Base-by-base conservation (phyloP, 2,113 vertebrate genomes). In the Spilogale gracilis region DNA sequence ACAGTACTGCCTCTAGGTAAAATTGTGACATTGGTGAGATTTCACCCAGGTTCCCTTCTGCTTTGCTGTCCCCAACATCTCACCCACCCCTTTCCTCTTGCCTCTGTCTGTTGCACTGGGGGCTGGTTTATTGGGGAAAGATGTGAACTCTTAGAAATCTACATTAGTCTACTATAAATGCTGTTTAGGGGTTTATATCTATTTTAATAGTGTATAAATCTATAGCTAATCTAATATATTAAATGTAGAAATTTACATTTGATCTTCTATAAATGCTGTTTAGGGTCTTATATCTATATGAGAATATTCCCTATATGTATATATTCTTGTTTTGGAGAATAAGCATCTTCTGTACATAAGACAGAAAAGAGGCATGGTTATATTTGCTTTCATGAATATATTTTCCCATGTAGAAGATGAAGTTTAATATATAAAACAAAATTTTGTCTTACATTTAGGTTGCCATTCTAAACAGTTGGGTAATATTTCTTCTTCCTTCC, bases 371-470 rank as follows among this genome's bases (percentile, higher is more conserved):
- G 1, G 0, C 14, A 58, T 71, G 12, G 9, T 78, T 88, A 32
- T 30, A 71, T 71, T 43, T 32, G 9, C 16, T 87, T 90, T 82
- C 20, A 48, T n/a, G 20, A 79, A 23, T 82, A 48, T 67, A 38
- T 48, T 87, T 88, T 92, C 38, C 5, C 56, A 89, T 16, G 1
- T 38, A 90, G 13, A n/a, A 67, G 74, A 83, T 60, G 32, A 90
- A 2, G 5, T 5, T 87, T 94, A 63, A 45, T 80, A 65, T 67
- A 60, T 14, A 73, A 54, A 76, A 45, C 4, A 82, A 89, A 86
- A 58, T 73, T 18, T 17, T 60, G 4, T 60, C 50, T 96, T 92
- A 78, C 83, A 73, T 94, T 79, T 80, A 93, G 45, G 18, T 91
- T 90, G 10, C 11, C 82, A 21, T 58, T 94, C 17, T 85, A 73